Evolutionary conservation across 2,888 invertebrate species (phyloP).

Genomic region (Stomorhina lunata): DNA sequence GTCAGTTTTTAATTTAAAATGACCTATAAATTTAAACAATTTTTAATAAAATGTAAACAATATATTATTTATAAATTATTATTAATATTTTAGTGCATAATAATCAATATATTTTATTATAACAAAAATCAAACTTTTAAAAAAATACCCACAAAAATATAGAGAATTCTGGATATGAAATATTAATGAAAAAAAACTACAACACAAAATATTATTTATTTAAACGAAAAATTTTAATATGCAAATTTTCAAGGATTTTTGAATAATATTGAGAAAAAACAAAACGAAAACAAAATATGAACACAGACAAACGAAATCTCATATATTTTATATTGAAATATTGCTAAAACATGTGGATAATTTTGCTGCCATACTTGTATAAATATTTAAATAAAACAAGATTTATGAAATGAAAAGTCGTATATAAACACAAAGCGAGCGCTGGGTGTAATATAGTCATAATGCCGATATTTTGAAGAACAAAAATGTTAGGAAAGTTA

Average conservation of each 20-base stretch:
- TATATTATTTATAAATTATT: neutral
- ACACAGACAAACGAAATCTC: neutral
- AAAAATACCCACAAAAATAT: neutral
- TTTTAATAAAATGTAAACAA: neutral
- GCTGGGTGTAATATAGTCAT: too few species aligned
- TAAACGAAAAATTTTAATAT: slow-evolving; percentile 39
- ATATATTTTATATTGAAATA: slow-evolving; percentile 54
- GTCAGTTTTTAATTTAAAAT: too few species aligned
- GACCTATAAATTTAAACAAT: neutral
- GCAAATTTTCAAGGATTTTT: slow-evolving; percentile 47
- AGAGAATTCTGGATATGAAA: neutral
- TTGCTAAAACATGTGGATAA: slow-evolving; percentile 37
- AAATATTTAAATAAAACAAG: slow-evolving; percentile 60
- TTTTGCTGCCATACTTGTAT: slow-evolving; percentile 42
- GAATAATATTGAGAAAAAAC: neutral
- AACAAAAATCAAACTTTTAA: neutral
- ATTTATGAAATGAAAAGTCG: slow-evolving; percentile 61
- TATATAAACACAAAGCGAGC: slow-evolving; percentile 1
- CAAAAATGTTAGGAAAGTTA: too few species aligned
- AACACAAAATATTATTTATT: slow-evolving; percentile 20
- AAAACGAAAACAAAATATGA: neutral
- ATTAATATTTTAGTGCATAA: neutral
- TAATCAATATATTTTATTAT: slow-evolving; percentile 1
- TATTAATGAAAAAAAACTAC: slow-evolving; percentile 3
- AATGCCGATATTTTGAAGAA: too few species aligned